Percentiles rank a stretch among this genome's conserved stretches.
Conservation (phyloP, 2,113 vertebrate species). For the Bujurquina vittata region DNA sequence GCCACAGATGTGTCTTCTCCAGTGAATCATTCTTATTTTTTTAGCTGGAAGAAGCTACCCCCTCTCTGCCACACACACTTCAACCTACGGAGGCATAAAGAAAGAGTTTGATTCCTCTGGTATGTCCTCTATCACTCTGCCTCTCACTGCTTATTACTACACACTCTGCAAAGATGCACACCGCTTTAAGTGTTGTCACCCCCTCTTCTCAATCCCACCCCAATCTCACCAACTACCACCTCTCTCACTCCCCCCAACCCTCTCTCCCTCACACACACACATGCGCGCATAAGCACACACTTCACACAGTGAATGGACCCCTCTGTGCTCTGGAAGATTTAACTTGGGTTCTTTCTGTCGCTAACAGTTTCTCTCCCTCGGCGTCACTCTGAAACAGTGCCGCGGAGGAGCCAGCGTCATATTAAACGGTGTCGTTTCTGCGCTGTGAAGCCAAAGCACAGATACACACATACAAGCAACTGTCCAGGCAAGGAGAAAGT, state of each 20-base stretch:
- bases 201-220: neutral
- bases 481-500: neutral
- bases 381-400: slow-evolving; percentile 42
- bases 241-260: neutral
- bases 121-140: slow-evolving; percentile 17
- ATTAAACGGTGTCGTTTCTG: slow-evolving; percentile 2
- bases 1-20: neutral
- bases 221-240: neutral
- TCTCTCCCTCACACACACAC: neutral
- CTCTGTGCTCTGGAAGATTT: slow-evolving; percentile 62
- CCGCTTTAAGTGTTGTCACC: slow-evolving; percentile 41
- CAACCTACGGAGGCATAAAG: neutral
- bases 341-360: slow-evolving; percentile 48
- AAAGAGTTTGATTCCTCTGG: neutral
- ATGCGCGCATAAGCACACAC: neutral
- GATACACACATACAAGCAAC: neutral
- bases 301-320: slow-evolving; percentile 51
- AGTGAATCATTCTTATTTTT: slow-evolving; percentile 12
- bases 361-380: slow-evolving; percentile 36
- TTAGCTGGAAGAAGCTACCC: neutral
- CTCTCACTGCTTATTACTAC: slow-evolving; percentile 20
- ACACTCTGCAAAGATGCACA: slow-evolving; percentile 27
- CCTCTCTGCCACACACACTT: neutral
- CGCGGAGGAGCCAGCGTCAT: slow-evolving; percentile 2
- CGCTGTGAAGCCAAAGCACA: neutral